Conservation (phyloP, 2,888 invertebrate species). For the Euzetes globulus region DNA sequence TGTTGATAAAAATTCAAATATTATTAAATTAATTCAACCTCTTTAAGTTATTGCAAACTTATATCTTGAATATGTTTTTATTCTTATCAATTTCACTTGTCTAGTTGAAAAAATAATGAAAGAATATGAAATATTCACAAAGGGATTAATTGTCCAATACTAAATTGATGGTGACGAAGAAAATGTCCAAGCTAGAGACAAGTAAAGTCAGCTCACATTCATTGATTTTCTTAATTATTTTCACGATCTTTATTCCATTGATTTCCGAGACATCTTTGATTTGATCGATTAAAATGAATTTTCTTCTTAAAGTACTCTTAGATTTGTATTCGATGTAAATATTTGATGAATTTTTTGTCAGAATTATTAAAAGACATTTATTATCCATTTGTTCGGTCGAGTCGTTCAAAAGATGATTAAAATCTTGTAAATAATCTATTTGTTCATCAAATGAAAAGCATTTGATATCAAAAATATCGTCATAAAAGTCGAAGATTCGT, state of each 20-base stretch:
- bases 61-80: no score
- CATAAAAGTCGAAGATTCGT: not conserved
- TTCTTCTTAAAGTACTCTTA: not conserved
- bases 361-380: not conserved
- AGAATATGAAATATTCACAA: no score
- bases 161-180: not conserved
- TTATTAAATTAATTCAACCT: no score
- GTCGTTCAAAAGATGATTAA: not conserved
- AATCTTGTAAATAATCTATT: not conserved
- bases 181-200: not conserved
- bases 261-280: not conserved
- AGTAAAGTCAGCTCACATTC: not conserved
- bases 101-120: no score
- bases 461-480: slow-evolving; percentile 9
- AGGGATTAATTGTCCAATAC: not conserved
- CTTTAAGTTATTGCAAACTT: no score
- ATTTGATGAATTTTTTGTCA: not conserved
- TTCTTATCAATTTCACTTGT: no score
- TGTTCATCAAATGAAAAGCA: not conserved
- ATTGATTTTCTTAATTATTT: not conserved
- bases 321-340: not conserved
- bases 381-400: not conserved
- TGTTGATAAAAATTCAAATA: no score
- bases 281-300: not conserved
- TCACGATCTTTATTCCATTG: slow-evolving; percentile 7